Percentiles rank a stretch among this genome's conserved stretches.
Evolutionary conservation across 1,140 invertebrate genomes (phyloP).

Genomic region (Eurosta solidaginis): DNA sequence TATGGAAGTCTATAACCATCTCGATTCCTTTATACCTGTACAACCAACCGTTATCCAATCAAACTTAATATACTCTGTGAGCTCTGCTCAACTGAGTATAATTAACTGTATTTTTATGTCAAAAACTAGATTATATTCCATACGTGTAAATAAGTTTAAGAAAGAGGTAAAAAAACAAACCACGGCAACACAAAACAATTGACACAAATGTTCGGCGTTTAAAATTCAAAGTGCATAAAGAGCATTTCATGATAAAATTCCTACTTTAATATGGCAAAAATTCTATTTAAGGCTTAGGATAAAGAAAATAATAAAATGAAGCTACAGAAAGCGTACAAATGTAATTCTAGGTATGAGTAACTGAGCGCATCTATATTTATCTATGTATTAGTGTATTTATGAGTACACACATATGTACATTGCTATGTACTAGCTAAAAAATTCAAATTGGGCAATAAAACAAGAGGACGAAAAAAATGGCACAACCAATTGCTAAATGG

Average conservation of each 20-base stretch:
- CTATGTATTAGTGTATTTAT: not conserved
- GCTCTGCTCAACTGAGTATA: too few relatives aligned
- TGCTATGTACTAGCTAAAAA: not conserved
- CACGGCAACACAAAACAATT: not conserved
- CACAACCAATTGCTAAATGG: not conserved
- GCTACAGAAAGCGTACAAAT: not conserved
- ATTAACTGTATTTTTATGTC: too few relatives aligned
- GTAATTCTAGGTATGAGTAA: not conserved
- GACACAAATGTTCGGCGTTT: not conserved
- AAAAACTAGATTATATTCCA: too few relatives aligned
- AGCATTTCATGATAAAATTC: not conserved
- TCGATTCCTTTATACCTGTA: too few relatives aligned
- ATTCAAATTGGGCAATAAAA: not conserved
- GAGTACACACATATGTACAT: not conserved
- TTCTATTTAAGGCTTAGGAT: not conserved
- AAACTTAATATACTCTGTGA: too few relatives aligned
- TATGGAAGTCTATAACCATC: too few relatives aligned
- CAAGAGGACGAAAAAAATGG: not conserved
- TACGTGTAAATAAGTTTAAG: not conserved
- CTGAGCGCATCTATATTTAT: not conserved
- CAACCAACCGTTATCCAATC: too few relatives aligned
- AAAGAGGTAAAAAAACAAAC: not conserved
- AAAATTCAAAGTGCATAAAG: constrained; percentile 16
- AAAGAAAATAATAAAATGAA: not conserved
- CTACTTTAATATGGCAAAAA: not conserved